Evolutionary conservation across 2,113 vertebrate genomes (phyloP).

Genomic region (Edolisoma coerulescens): DNA sequence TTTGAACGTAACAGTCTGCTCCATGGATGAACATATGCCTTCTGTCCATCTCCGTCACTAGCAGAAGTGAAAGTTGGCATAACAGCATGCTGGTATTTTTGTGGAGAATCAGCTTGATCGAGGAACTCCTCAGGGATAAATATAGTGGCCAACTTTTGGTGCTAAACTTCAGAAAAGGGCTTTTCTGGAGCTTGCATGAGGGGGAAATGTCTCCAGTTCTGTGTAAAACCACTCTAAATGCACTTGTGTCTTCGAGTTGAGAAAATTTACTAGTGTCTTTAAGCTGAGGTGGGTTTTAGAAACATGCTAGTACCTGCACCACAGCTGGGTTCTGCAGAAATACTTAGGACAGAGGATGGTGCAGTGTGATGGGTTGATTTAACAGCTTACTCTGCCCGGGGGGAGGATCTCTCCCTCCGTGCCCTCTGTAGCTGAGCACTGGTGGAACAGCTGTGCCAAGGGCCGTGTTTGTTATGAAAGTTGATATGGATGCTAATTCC

Average conservation of each 20-base stretch:
- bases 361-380: rapidly evolving
- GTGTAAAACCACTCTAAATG: neutral
- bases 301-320: rapidly evolving
- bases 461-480: neutral
- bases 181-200: neutral
- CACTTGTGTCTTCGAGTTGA: neutral
- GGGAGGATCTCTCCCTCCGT: neutral
- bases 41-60: neutral
- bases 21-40: neutral
- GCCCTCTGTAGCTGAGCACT: neutral
- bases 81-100: neutral
- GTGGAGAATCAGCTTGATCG: neutral
- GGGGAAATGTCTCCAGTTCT: neutral
- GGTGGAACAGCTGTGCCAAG: neutral
- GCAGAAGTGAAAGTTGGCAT: conserved; percentile 1
- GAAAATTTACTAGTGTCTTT: rapidly evolving
- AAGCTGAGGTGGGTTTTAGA: neutral
- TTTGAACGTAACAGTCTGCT: neutral
- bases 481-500: neutral
- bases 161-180: neutral
- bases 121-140: neutral
- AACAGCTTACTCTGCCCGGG: neutral
- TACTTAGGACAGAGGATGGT: rapidly evolving
- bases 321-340: neutral
- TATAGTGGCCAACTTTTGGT: neutral